Evolutionary conservation across 2,113 vertebrate species (phyloP), one percentile per base, ranked within the genome.

Genomic region (Abramis brama): DNA sequence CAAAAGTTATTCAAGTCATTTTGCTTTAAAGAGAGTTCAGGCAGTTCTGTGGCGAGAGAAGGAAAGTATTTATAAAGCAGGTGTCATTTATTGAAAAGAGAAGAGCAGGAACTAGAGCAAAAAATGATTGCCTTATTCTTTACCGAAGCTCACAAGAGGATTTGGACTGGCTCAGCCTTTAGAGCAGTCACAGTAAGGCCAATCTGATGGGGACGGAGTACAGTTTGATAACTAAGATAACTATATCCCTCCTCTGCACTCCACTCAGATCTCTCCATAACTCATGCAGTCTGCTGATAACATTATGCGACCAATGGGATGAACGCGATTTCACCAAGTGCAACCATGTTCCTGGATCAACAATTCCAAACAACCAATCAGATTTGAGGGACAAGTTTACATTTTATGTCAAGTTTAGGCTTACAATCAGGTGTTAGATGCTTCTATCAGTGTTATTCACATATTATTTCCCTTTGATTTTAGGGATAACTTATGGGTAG

Each of bases 31-130:
- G 25, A 30, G 75, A 73, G 7, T 2, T 78, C 57, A 45, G 57
- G 79, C 45, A 68, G 10, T 52, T 82, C 11, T 33, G 45, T 15
- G 8, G 36, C 0, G 12, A 73, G 55, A 79, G 10, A 12, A 21
- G 80, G 71, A 23, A 59, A 57, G 59, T 12, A 39, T 59, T 82
- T 85, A 85, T 62, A 82, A 82, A 86, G 36, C 88, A 77, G 60
- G 33, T 84, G 82, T 86, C 66, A 77, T 80, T 71, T 80, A 81
- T 87, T 57, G 82, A 77, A 62, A 79, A 82, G 82, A 57, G n/a
- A 70, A 89, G 79, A 59, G 25, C 50, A 78, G 85, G 27, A 82
- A 60, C 62, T 59, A 50, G 36, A 78, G 21, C 30, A 45, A 30
- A 78, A 78, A 78, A 81, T 50, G 7, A 85, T 85, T 60, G 30